Conservation (phyloP, 2,888 invertebrate genomes). For the Chouioia cunea region DNA sequence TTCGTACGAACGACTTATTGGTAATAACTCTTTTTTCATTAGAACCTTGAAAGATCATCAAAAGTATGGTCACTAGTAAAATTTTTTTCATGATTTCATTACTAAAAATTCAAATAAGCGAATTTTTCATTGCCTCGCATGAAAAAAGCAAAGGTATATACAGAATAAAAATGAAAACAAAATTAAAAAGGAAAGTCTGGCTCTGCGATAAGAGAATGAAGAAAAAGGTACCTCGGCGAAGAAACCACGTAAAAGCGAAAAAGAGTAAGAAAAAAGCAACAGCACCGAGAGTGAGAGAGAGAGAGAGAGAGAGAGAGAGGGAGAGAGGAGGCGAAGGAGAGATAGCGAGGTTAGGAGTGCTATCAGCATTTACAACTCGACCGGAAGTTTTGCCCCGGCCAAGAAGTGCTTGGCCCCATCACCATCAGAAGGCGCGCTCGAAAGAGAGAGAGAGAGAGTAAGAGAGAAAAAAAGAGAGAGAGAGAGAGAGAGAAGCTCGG, state of each 20-base stretch:
- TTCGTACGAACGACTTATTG: too few relatives aligned
- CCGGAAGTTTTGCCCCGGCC: slow-evolving; percentile 58
- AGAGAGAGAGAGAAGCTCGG: slow-evolving; percentile 40
- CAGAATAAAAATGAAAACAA: slow-evolving; percentile 1
- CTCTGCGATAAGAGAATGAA: neutral
- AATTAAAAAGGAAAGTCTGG: slow-evolving; percentile 7
- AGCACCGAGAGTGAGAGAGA: neutral
- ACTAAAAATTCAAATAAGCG: too few relatives aligned
- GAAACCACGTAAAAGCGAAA: slow-evolving; percentile 2
- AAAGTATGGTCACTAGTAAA: too few relatives aligned
- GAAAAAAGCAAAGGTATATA: slow-evolving; percentile 1
- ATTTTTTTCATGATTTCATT: too few relatives aligned
- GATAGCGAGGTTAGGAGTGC: slow-evolving; percentile 56
- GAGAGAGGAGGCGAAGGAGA: neutral
- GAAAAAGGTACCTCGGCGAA: neutral
- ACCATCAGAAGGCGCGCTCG: slow-evolving; percentile 50
- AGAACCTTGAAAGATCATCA: too few relatives aligned
- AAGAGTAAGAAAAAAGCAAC: neutral
- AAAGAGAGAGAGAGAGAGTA: slow-evolving; percentile 41
- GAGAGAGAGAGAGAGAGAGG: slow-evolving; percentile 1
- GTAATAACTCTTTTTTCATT: too few relatives aligned
- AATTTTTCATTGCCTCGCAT: slow-evolving; percentile 1
- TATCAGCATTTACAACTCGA: slow-evolving; percentile 63
- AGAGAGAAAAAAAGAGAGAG: slow-evolving; percentile 41
- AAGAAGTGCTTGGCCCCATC: slow-evolving; percentile 46